A percentile compares a stretch with the other conserved stretches of the same genome.
phyloP scores from a whole-genome alignment of 2,888 invertebrate genomes.

The Microctonus hyperodae region DNA sequence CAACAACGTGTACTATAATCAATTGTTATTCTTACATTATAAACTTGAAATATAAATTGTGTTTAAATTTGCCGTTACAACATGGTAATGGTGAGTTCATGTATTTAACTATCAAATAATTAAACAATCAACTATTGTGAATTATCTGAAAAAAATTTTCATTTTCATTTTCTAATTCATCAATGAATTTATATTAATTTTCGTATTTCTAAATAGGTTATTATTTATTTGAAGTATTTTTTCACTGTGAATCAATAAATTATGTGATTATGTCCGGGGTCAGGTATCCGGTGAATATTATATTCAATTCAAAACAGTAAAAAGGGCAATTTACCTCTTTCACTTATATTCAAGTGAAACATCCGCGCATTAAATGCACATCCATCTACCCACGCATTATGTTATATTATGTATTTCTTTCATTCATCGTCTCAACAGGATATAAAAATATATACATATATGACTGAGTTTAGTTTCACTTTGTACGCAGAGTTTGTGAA shows the following conservation, averaged over 20 bases:
- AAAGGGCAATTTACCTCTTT: neutral
- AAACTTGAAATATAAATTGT: neutral
- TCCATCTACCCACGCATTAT: slow-evolving; percentile 2
- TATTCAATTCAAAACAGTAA: neutral
- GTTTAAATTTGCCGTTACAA: neutral
- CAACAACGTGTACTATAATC: neutral
- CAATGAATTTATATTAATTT: neutral
- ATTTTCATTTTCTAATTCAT: neutral
- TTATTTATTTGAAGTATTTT: neutral
- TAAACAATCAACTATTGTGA: neutral
- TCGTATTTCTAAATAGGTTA: neutral
- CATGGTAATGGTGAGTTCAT: neutral
- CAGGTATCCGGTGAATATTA: neutral
- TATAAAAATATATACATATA: neutral
- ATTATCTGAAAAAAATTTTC: neutral
- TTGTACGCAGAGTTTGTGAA: neutral
- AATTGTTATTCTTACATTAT: neutral
- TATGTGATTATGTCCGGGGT: neutral
- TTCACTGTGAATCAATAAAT: neutral
- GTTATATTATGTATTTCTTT: neutral
- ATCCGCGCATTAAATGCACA: neutral
- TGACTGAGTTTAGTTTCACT: neutral
- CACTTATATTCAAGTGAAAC: neutral
- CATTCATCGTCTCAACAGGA: neutral
- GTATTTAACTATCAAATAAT: neutral